Evolutionary conservation across 2,888 invertebrate species (phyloP).

Genomic region (Rambutsinella grinnellia): DNA sequence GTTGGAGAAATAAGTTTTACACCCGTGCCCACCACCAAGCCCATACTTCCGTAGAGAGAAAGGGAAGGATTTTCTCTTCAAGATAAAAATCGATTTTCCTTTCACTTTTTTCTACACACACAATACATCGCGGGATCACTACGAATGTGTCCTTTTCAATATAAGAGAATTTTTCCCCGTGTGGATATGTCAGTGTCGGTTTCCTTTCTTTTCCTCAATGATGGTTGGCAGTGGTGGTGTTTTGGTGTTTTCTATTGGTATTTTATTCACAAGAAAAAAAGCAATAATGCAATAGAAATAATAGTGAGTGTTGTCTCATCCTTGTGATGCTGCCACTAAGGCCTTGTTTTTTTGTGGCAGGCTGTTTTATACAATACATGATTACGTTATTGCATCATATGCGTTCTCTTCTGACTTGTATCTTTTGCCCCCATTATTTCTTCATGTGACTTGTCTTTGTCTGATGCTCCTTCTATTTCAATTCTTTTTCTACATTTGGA

Average conservation of each 20-base stretch:
- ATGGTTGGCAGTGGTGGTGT: constrained; percentile 5
- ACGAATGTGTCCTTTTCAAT: constrained; percentile 30
- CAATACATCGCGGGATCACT: no score
- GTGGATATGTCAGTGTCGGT: constrained; percentile 24
- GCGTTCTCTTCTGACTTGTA: no score
- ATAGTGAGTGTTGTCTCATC: constrained; percentile 3
- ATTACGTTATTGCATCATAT: constrained; percentile 37
- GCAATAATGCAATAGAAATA: constrained; percentile 12
- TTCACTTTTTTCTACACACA: constrained; percentile 9
- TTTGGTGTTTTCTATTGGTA: neutral
- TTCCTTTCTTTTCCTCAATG: constrained; percentile 3
- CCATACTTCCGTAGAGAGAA: constrained; percentile 21
- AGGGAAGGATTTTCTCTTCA: constrained; percentile 53
- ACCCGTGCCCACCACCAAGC: neutral
- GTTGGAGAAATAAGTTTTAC: constrained; percentile 48
- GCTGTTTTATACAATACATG: neutral
- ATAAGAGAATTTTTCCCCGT: constrained; percentile 10
- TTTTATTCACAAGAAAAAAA: no score
- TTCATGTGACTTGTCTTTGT: no score
- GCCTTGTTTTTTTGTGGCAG: no score
- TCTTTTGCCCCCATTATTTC: no score
- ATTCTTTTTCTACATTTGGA: neutral
- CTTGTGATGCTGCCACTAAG: constrained; percentile 15
- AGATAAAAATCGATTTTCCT: constrained; percentile 53
- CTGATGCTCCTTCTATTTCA: neutral